A percentile compares a stretch with the other conserved stretches of the same genome.
Evolutionary conservation across 2,888 invertebrate genomes (phyloP).

Genomic region (Fragum whitleyi): DNA sequence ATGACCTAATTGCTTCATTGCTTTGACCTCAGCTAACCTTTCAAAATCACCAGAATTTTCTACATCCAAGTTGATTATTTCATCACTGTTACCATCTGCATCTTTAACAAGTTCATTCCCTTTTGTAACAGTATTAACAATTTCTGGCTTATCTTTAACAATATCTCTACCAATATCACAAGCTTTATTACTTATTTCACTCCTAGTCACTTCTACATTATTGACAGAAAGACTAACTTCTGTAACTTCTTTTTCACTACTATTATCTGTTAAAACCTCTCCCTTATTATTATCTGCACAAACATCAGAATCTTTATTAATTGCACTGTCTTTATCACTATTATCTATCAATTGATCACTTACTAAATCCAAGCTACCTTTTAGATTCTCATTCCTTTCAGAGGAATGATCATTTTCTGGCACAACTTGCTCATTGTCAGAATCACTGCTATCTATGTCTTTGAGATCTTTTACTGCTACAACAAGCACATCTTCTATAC

Average conservation of each 20-base stretch:
- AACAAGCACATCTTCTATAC: conserved; percentile 24
- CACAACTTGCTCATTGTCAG: not conserved
- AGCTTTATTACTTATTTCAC: not conserved
- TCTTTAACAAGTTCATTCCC: not conserved
- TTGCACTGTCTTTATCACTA: too few relatives aligned
- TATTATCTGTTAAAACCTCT: too few relatives aligned
- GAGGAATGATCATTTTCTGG: not conserved
- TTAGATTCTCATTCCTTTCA: not conserved
- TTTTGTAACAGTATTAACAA: not conserved
- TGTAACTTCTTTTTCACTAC: too few relatives aligned
- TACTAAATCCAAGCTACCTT: not conserved
- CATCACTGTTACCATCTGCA: not conserved
- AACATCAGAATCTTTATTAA: too few relatives aligned
- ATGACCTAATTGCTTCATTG: too few relatives aligned
- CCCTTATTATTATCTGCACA: too few relatives aligned
- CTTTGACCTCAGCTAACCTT: too few relatives aligned
- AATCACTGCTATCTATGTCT: not conserved
- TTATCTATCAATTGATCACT: not conserved
- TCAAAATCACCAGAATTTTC: too few relatives aligned
- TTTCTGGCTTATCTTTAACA: not conserved
- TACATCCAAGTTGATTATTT: not conserved
- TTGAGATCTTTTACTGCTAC: conserved; percentile 14
- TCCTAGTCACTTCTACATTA: too few relatives aligned
- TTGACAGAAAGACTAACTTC: too few relatives aligned
- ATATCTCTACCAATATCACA: not conserved